A percentile compares a stretch with the other conserved stretches of the same genome.
Conservation (phyloP, 2,113 vertebrate species). For the Festucalex cinctus region DNA sequence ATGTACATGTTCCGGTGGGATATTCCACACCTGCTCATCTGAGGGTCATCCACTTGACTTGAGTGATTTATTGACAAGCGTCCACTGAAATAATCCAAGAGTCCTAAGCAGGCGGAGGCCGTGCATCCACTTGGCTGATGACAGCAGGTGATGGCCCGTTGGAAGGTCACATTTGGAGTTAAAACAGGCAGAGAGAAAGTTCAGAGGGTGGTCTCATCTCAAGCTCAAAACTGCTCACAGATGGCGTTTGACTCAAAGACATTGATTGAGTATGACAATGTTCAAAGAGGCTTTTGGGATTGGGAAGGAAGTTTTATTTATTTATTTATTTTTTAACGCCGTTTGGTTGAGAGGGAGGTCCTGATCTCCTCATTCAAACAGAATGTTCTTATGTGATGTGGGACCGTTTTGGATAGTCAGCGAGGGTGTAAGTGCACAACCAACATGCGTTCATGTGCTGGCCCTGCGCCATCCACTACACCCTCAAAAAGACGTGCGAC, state of each 20-base stretch:
- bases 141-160: slow-evolving; percentile 42
- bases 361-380: slow-evolving; percentile 34
- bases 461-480: slow-evolving; percentile 6
- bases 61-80: slow-evolving; percentile 44
- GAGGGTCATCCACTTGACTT: slow-evolving; percentile 31
- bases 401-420: slow-evolving; percentile 20
- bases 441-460: slow-evolving; percentile 4
- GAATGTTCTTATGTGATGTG: slow-evolving; percentile 41
- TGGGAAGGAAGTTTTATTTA: slow-evolving; percentile 33
- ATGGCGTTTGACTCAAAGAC: slow-evolving; percentile 57
- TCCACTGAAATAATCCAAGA: slow-evolving; percentile 16
- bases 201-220: slow-evolving; percentile 46
- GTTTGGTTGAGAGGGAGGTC: slow-evolving; percentile 23
- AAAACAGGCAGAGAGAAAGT: slow-evolving; percentile 41
- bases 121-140: slow-evolving; percentile 29
- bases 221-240: slow-evolving; percentile 56
- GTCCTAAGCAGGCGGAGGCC: slow-evolving; percentile 30
- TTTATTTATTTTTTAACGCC: background rate
- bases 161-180: slow-evolving; percentile 50
- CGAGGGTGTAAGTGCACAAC: slow-evolving; percentile 1
- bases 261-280: slow-evolving; percentile 37
- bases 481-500: slow-evolving; percentile 26
- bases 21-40: slow-evolving; percentile 30
- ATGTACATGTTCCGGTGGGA: slow-evolving; percentile 42
- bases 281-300: slow-evolving; percentile 36